Evolutionary conservation across 2,113 vertebrate genomes (phyloP).

Genomic region (Stegastes partitus): DNA sequence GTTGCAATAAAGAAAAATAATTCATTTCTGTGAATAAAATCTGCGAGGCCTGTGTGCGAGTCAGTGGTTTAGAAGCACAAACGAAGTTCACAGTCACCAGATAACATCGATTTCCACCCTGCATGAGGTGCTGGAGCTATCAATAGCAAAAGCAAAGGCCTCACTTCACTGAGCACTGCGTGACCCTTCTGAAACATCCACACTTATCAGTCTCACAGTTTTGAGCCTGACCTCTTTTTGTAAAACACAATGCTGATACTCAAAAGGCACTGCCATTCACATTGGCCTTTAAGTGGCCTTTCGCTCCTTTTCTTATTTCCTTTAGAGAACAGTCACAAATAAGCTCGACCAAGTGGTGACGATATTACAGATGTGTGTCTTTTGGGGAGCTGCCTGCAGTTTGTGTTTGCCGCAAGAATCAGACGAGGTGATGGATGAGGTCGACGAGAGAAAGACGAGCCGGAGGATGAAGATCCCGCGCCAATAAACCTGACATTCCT

Average conservation of each 20-base stretch:
- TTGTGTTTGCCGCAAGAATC: conserved; percentile 11
- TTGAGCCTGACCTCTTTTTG: conserved; percentile 56
- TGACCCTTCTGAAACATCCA: conserved; percentile 60
- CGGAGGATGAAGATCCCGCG: conserved; percentile 60
- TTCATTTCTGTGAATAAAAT: background rate
- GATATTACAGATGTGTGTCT: background rate
- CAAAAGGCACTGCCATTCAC: conserved; percentile 74
- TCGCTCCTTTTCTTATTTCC: conserved; percentile 51
- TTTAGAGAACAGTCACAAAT: conserved; percentile 52
- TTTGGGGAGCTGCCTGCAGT: background rate
- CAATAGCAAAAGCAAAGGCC: conserved; percentile 62
- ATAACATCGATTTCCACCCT: conserved; percentile 62
- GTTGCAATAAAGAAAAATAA: conserved; percentile 14
- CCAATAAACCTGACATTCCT: conserved; percentile 76
- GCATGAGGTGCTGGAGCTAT: conserved; percentile 56
- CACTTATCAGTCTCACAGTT: conserved; percentile 59
- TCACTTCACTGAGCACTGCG: conserved; percentile 48
- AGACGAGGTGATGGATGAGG: conserved; percentile 17
- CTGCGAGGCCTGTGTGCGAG: background rate
- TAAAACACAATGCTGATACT: conserved; percentile 59
- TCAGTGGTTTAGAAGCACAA: conserved; percentile 27
- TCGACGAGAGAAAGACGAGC: conserved; percentile 24
- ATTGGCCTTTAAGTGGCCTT: conserved; percentile 79
- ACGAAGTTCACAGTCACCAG: conserved; percentile 46
- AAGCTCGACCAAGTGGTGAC: background rate